A percentile compares a stretch with the other conserved stretches of the same genome.
These are phyloP conservation scores for Xylocampa areola DNA, from an alignment of 2,888 invertebrate species.

Conservation along the genomic window DNA sequence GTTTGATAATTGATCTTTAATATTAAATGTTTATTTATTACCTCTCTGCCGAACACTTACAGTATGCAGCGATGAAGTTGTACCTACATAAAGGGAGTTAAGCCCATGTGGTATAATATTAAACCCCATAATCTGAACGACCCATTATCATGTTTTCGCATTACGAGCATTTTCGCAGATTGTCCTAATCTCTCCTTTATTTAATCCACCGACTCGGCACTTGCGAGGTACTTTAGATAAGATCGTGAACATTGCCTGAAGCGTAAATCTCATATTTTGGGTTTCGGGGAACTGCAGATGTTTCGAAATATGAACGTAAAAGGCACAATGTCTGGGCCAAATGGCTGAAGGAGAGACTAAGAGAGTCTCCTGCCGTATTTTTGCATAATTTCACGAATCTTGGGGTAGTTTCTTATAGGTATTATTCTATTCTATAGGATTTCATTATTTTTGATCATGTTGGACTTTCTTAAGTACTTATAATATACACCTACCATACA, in stretches of 20 bases:
- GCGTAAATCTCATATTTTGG: constrained; percentile 44
- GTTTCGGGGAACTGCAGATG: constrained; percentile 27
- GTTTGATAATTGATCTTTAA: no score
- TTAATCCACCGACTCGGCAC: constrained; percentile 46
- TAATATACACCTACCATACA: no score
- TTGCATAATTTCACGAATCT: no score
- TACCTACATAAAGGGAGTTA: no score
- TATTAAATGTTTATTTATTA: no score
- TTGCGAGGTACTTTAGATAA: constrained; percentile 52
- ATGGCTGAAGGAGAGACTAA: no score
- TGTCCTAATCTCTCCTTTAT: constrained; percentile 48
- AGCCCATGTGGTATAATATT: constrained; percentile 3
- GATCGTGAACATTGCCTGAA: constrained; percentile 37
- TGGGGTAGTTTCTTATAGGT: no score
- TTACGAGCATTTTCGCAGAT: constrained; percentile 30
- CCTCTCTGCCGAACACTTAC: no score
- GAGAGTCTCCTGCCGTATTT: not conserved
- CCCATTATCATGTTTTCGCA: constrained; percentile 34
- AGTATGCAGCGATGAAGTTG: no score
- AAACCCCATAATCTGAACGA: constrained; percentile 8
- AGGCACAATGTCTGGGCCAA: constrained; percentile 20
- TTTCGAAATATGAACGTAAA: constrained; percentile 14
- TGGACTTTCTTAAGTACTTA: no score
- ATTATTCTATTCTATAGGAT: no score
- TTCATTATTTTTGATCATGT: no score